A percentile compares a stretch with the other conserved stretches of the same genome.
phyloP scores from a whole-genome alignment of 2,797 vertebrate species.

The Coregonus ussuriensis region DNA sequence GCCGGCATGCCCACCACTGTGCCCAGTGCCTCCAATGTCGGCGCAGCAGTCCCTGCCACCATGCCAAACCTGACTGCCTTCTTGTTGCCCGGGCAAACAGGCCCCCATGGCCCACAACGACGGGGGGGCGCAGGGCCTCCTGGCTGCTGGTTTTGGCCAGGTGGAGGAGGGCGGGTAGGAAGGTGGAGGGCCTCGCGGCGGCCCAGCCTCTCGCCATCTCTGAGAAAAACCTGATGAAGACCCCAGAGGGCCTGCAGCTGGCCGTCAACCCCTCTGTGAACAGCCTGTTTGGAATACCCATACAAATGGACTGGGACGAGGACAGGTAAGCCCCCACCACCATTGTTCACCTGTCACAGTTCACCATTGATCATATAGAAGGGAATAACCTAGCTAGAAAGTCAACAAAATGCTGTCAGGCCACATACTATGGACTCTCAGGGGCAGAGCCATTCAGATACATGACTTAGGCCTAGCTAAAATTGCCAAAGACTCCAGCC shows the following conservation, averaged over 20 bases:
- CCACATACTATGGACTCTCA: neutral
- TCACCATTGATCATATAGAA: neutral
- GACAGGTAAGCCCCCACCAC: constrained; percentile 87
- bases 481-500: neutral
- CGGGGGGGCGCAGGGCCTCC: constrained; percentile 56
- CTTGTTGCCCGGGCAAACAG: constrained; percentile 66
- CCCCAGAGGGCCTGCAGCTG: constrained; percentile 88
- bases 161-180: constrained; percentile 83
- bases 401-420: neutral
- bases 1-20: constrained; percentile 62
- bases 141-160: constrained; percentile 76
- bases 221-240: constrained; percentile 84
- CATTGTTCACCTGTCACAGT: neutral
- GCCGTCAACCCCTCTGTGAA: constrained; percentile 83
- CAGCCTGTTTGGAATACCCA: constrained; percentile 93
- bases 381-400: constrained; percentile 27
- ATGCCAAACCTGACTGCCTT: constrained; percentile 84
- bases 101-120: constrained; percentile 52
- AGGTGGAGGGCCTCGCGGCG: constrained; percentile 73
- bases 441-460: neutral
- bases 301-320: constrained; percentile 94
- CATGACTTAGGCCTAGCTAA: neutral
- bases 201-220: constrained; percentile 79
- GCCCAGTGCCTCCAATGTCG: constrained; percentile 69
- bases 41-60: constrained; percentile 73